Base-by-base conservation (phyloP, 1,140 invertebrate species). In the Scaptomyza pallida region DNA sequence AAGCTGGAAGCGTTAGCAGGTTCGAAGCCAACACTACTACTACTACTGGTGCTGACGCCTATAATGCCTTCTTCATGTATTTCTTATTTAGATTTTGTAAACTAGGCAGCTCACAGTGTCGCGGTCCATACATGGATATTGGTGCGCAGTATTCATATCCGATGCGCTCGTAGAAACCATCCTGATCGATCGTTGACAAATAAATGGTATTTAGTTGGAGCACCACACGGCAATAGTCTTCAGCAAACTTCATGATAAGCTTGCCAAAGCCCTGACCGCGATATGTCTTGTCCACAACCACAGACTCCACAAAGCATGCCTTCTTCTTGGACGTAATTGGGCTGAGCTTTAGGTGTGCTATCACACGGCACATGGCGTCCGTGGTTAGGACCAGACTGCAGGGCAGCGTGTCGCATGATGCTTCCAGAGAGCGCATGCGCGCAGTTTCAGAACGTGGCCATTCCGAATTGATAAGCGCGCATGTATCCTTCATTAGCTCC, bases 361-460 rank as follows among this genome's bases (percentile, higher is more conserved):
- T 91, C 33, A 96, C 93, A 51, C 92, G 89, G 47, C 73, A 79
- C 75, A 91, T 77, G 19, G 94, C 91, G 30, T 93, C 91, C 26
- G 93, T 92, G 59, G 95, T 90, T 35, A 96, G 85, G 64, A 96
- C 92, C 75, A 96, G 92, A 89, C 94, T 95, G 0, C 94, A 95
- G 1, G 96, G 96, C 86, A 96, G 93, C 40, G 92, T 82, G 78
- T 96, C 95, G 78, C 94, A 95, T 0, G 95, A 96, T 19, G 93
- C 92, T 88, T 94, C 92, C 26, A 96, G 90, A 43, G 94, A 95
- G 89, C 94, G 93, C 91, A 96, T 93, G 92, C 96, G 93, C 67
- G 95, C 95, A 50, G 94, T 95, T 89, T 94, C 93, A 70, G 95
- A 96, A 63, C 95, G 92, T 72, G 95, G 95, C 96, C 96, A 97